Evolutionary conservation across 2,888 invertebrate genomes (phyloP), one percentile per base, ranked within the genome.

Genomic region (Machimus atricapillus): DNA sequence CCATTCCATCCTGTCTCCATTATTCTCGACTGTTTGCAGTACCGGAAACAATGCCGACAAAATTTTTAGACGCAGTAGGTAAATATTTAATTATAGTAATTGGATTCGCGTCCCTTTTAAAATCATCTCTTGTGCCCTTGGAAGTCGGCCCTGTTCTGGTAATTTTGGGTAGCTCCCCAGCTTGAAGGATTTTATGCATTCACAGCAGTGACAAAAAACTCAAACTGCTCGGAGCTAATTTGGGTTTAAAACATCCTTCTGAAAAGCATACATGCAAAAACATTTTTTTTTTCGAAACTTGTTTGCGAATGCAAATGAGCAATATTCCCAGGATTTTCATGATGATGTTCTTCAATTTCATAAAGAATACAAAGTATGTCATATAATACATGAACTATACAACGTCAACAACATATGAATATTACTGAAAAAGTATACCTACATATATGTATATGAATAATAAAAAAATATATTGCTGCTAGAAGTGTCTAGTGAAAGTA

Each of bases 51-150:
- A 76, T 58, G 73, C 74, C 27, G 74, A n/a, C 46, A 46, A 85
- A 37, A 83, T 83, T 85, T 85, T 85, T 52, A 58, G 31, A 34
- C 19, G 82, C 34, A 56, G 23, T 56, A 27, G 85, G 85, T 76
- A 85, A 85, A 85, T 85, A 85, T 85, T 85, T 74, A 85, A 85
- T 85, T 85, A 85, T 74, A 74, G 76, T 85, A 85, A 85, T 85
- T 85, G 85, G 76, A 85, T 85, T 74, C 43, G 23, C 74, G 73
- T 34, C 66, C 58, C 76, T 76, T 76, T 76, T n/a, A 76, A 76
- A 76, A 66, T 66, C 27, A 66, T 66, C 66, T 12, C 66, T 27
- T 66, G 66, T 23, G 23, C 19, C 27, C 27, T 27, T 66, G 23
- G 23, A 66, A 66, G 23, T 66, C 27, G 27, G 12, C 9, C 66